These are phyloP conservation scores for Nyctalus aviator DNA, from an alignment of 2,797 vertebrate genomes.

Conservation along the genomic window DNA sequence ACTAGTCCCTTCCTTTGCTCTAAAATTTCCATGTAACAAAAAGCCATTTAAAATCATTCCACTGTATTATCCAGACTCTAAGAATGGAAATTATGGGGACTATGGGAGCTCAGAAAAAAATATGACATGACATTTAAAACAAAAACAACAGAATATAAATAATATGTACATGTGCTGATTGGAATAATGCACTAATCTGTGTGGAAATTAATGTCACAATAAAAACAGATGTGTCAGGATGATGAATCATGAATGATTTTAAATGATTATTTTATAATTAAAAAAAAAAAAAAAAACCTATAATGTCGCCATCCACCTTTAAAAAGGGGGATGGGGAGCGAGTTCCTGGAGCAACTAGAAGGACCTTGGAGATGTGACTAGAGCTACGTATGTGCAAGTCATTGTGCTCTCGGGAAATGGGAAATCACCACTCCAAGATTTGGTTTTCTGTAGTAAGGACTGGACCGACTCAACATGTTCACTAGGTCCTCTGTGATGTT, in stretches of 20 bases:
- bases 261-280: not conserved
- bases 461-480: not conserved
- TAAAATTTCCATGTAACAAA: conserved; percentile 32
- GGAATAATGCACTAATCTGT: not conserved
- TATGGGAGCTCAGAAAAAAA: not conserved
- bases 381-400: not conserved
- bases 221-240: not conserved
- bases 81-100: not conserved
- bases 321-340: fast-evolving
- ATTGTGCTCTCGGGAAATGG: not conserved
- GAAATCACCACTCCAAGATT: not conserved
- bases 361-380: not conserved
- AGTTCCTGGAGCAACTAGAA: not conserved
- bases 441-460: not conserved
- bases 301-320: not conserved
- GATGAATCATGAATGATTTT: conserved; percentile 1
- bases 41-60: conserved; percentile 25
- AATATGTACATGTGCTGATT: not conserved
- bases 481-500: not conserved
- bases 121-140: not conserved
- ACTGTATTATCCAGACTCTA: not conserved
- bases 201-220: not conserved
- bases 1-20: conserved; percentile 27
- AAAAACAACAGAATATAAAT: not conserved
- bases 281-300: not conserved